These are phyloP conservation scores for Drepanosiphum platanoidis DNA, from an alignment of 2,888 invertebrate genomes.

Conservation along the genomic window DNA sequence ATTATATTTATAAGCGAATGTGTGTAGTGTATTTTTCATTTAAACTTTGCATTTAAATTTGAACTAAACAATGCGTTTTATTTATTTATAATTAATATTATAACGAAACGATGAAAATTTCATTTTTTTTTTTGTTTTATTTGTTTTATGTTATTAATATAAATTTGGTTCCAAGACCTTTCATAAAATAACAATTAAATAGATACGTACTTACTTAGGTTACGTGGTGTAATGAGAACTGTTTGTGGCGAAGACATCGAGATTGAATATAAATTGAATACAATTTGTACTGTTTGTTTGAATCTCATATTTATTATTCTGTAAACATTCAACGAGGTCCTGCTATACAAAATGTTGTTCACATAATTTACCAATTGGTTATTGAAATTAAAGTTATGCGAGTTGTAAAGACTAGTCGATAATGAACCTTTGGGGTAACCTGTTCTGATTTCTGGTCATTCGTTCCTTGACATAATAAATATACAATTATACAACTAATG, in stretches of 20 bases:
- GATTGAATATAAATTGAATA: constrained; percentile 15
- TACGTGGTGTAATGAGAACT: not conserved
- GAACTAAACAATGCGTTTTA: not conserved
- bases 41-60: not conserved
- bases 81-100: not conserved
- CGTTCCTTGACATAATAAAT: no score
- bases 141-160: not conserved
- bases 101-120: no score
- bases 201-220: no score
- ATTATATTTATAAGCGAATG: not conserved
- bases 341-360: not conserved
- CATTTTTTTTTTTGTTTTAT: no score
- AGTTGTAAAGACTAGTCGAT: no score
- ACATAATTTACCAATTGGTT: no score
- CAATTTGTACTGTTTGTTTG: constrained; percentile 10
- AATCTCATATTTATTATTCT: not conserved
- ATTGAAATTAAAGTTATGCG: no score
- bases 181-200: no score
- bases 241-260: not conserved
- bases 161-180: not conserved
- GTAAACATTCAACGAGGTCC: not conserved
- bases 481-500: no score
- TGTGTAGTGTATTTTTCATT: not conserved
- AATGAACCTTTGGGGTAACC: no score
- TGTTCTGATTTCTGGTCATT: no score